phyloP scores from a whole-genome alignment of 1,140 invertebrate species.

The Halesus radiatus region DNA sequence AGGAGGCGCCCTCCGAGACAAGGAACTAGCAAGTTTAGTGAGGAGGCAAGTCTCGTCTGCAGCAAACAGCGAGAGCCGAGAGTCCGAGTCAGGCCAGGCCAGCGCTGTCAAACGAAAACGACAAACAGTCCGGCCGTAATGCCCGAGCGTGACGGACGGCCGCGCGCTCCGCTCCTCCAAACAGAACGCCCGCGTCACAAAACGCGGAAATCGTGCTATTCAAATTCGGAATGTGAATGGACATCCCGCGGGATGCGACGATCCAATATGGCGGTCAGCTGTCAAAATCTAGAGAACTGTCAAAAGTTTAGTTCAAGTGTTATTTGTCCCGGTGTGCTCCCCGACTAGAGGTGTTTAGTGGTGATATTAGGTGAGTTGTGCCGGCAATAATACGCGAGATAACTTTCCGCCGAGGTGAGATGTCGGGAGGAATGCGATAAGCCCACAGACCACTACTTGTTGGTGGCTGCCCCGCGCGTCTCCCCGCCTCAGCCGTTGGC shows the following conservation, averaged over 20 bases:
- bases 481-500: conserved; percentile 4
- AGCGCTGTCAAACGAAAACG: too few relatives aligned
- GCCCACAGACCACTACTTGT: conserved; percentile 2
- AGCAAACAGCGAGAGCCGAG: too few relatives aligned
- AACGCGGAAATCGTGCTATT: conserved; percentile 2
- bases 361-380: conserved; percentile 28
- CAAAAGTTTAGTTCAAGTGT: conserved; percentile 31
- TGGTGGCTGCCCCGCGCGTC: neutral
- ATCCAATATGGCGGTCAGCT: conserved; percentile 43
- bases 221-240: conserved; percentile 29
- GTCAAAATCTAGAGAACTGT: conserved; percentile 37
- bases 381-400: neutral
- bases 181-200: neutral
- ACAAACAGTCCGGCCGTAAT: conserved; percentile 36
- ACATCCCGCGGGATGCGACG: conserved; percentile 42
- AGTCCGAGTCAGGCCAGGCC: neutral
- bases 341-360: conserved; percentile 11
- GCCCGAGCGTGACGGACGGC: conserved; percentile 44
- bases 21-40: neutral
- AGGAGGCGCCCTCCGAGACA: conserved; percentile 13
- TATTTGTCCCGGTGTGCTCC: neutral
- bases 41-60: neutral
- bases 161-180: conserved; percentile 27
- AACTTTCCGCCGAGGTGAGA: conserved; percentile 30
- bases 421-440: conserved; percentile 41